These are phyloP conservation scores for Corticium candelabrum DNA, from an alignment of 37 sponge, comb jelly and placozoan species.

Conservation along the genomic window DNA sequence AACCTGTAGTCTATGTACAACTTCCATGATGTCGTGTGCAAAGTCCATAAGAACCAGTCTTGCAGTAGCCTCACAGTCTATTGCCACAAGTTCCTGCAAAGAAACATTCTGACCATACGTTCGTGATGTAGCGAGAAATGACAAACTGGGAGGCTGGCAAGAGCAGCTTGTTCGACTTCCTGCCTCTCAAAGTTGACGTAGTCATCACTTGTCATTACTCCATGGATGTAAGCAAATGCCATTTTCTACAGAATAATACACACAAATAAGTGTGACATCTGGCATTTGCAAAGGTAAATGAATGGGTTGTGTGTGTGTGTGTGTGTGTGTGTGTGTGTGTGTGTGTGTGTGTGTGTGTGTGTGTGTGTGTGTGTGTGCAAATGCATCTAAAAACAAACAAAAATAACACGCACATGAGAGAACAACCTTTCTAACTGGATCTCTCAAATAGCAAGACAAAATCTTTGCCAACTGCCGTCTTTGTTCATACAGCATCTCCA, in stretches of 20 bases:
- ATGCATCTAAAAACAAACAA: too few relatives aligned
- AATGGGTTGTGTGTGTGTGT: too few relatives aligned
- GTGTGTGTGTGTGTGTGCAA: too few relatives aligned
- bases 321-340: too few relatives aligned
- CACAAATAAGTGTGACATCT: too few relatives aligned
- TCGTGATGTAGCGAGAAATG: too few relatives aligned
- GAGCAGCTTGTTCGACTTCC: slow-evolving; percentile 45
- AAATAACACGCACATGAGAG: too few relatives aligned
- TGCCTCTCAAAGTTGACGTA: slow-evolving; percentile 59
- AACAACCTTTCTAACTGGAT: slow-evolving; percentile 30
- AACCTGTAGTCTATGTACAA: slow-evolving; percentile 41
- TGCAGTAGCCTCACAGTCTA: slow-evolving; percentile 49
- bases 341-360: too few relatives aligned
- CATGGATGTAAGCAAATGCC: slow-evolving; percentile 59
- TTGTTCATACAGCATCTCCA: slow-evolving; percentile 62
- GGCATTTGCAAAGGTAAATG: too few relatives aligned
- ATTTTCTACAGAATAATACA: too few relatives aligned
- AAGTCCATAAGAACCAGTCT: slow-evolving; percentile 62
- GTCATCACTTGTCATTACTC: slow-evolving; percentile 57
- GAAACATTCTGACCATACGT: too few relatives aligned
- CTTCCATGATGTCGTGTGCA: slow-evolving; percentile 47
- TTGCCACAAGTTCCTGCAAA: slow-evolving; percentile 39
- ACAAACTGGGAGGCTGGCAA: too few relatives aligned
- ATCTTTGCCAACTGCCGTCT: slow-evolving; percentile 62
- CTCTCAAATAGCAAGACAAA: slow-evolving; percentile 64